These are phyloP conservation scores for Schizaphis graminum DNA, from an alignment of 2,888 invertebrate genomes.

Conservation along the genomic window DNA sequence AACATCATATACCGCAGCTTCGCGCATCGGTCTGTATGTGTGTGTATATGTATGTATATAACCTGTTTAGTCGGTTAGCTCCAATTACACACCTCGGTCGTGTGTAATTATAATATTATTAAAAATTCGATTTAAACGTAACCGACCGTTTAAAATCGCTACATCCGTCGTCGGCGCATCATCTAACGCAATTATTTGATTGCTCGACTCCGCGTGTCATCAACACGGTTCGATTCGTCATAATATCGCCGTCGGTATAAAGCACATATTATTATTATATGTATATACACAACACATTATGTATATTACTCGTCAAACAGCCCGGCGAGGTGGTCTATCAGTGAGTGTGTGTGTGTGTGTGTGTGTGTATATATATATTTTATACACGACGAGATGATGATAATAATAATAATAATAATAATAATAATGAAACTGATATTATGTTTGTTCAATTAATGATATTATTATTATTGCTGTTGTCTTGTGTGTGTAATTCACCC, in stretches of 20 bases:
- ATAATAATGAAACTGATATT: constrained; percentile 6
- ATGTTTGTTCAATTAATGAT: constrained; percentile 61
- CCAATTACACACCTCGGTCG: constrained; percentile 8
- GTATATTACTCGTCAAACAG: constrained; percentile 1
- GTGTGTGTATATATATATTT: background rate
- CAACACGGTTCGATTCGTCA: constrained; percentile 8
- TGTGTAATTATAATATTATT: background rate
- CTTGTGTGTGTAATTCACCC: constrained; percentile 24
- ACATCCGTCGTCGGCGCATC: constrained; percentile 30
- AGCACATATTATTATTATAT: background rate
- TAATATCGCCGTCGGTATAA: background rate
- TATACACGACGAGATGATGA: background rate
- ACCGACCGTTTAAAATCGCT: constrained; percentile 51
- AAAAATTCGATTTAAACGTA: constrained; percentile 35
- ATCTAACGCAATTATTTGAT: background rate
- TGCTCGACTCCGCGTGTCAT: constrained; percentile 29
- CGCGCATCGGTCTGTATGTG: background rate
- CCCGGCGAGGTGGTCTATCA: constrained; percentile 21
- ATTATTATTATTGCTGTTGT: background rate
- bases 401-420: constrained; percentile 16
- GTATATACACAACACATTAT: background rate
- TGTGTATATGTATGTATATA: background rate
- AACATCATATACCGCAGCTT: background rate
- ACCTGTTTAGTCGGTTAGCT: constrained; percentile 32
- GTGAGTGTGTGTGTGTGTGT: background rate